These are phyloP conservation scores for Linnaemya tessellans DNA, from an alignment of 2,888 invertebrate species.

Conservation along the genomic window DNA sequence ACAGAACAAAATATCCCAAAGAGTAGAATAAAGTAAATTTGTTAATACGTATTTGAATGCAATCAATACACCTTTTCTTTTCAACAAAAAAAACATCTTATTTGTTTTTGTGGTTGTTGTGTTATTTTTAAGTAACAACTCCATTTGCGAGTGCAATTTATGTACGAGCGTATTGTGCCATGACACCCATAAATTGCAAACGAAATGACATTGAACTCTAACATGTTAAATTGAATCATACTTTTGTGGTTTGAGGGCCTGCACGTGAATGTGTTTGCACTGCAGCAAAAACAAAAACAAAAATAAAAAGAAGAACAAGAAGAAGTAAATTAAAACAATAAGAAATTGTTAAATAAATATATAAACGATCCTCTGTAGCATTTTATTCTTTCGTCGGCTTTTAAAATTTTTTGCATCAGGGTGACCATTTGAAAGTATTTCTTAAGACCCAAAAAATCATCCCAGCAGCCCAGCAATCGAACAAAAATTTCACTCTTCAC, in stretches of 20 bases:
- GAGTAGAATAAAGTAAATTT: constrained; percentile 53
- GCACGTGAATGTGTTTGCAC: neutral
- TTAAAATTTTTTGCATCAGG: neutral
- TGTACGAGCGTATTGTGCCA: constrained; percentile 48
- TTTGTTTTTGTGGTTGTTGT: constrained; percentile 23
- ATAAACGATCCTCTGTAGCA: neutral
- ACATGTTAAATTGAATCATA: constrained; percentile 43
- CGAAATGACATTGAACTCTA: constrained; percentile 68
- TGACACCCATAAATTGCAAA: constrained; percentile 69
- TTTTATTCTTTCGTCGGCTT: neutral
- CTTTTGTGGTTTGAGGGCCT: neutral
- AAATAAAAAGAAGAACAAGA: too few relatives aligned
- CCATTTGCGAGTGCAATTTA: constrained; percentile 68
- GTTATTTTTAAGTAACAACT: constrained; percentile 59
- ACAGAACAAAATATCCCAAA: neutral
- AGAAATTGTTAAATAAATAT: constrained; percentile 18
- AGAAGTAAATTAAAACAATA: neutral
- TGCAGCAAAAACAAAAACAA: neutral
- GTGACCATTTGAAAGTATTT: neutral
- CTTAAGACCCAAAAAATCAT: too few relatives aligned
- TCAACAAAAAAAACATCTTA: neutral
- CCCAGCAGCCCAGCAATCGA: too few relatives aligned
- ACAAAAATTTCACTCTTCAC: too few relatives aligned
- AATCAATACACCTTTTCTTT: constrained; percentile 46
- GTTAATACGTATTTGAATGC: constrained; percentile 55